Conservation (phyloP, 2,797 vertebrate genomes). For the Acestrorhynchus altus region DNA sequence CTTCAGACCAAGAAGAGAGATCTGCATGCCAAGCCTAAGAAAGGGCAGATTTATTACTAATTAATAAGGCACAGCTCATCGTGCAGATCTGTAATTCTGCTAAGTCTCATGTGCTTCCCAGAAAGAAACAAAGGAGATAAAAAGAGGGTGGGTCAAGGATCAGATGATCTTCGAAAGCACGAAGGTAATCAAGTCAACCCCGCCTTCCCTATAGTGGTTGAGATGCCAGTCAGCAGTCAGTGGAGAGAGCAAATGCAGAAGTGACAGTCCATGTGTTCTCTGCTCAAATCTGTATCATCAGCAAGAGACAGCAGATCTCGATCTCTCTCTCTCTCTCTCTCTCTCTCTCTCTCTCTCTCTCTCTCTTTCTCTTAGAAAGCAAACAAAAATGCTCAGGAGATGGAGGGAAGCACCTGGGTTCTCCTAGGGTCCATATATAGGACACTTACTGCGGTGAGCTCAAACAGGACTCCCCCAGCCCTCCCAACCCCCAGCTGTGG, state of each 20-base stretch:
- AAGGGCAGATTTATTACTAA: not conserved
- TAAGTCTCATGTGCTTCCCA: not conserved
- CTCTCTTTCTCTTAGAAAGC: conserved; percentile 30
- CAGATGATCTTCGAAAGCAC: not conserved
- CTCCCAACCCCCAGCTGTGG: conserved; percentile 28
- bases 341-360: conserved; percentile 1
- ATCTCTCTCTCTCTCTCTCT: not conserved
- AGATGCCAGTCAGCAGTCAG: not conserved
- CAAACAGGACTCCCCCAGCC: conserved; percentile 65
- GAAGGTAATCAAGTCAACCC: not conserved
- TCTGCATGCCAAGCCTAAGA: not conserved
- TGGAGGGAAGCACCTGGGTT: conserved; percentile 67
- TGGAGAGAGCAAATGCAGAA: too few relatives aligned
- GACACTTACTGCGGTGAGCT: conserved; percentile 45
- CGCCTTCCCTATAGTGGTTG: not conserved
- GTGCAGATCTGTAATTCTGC: not conserved
- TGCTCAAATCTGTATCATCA: conserved; percentile 13
- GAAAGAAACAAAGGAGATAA: not conserved
- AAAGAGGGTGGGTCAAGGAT: not conserved
- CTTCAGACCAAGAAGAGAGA: not conserved
- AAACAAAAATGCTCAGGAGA: conserved; percentile 57
- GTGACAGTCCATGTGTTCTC: conserved; percentile 3
- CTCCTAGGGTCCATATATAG: conserved; percentile 46
- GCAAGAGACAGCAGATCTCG: not conserved
- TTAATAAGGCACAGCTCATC: not conserved